Percentiles rank a stretch among this genome's conserved stretches.
phyloP scores from a whole-genome alignment of 2,113 vertebrate species.

The Anoura caudifer region DNA sequence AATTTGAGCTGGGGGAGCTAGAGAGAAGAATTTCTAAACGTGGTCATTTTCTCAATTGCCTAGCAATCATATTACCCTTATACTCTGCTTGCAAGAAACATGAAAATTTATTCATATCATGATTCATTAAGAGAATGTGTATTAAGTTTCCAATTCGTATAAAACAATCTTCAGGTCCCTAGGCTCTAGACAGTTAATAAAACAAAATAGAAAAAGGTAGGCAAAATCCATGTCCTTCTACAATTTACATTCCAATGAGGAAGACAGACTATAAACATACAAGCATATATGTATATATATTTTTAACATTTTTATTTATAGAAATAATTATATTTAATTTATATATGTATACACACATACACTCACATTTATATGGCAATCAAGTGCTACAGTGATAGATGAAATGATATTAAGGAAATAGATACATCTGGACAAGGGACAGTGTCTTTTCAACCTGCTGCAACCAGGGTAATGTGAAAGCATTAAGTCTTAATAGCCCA shows the following conservation, averaged over 20 bases:
- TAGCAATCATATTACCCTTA: neutral
- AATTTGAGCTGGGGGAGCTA: neutral
- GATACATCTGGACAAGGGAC: neutral
- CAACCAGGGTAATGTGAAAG: neutral
- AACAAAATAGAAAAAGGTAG: neutral
- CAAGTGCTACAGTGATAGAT: neutral
- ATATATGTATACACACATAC: neutral
- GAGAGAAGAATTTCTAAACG: neutral
- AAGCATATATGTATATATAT: neutral
- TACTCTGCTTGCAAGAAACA: neutral
- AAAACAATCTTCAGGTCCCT: neutral
- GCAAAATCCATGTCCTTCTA: neutral
- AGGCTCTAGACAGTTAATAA: neutral
- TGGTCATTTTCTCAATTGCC: neutral
- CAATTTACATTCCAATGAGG: neutral
- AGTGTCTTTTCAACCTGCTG: neutral
- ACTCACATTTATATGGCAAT: neutral
- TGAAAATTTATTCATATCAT: neutral
- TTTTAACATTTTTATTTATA: neutral
- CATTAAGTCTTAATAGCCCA: neutral
- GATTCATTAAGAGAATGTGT: neutral
- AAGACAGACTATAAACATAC: neutral
- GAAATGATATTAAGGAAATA: neutral
- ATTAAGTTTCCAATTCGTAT: neutral
- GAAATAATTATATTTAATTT: neutral